phyloP scores from a whole-genome alignment of 1,140 invertebrate species.

The Ips typographus region DNA sequence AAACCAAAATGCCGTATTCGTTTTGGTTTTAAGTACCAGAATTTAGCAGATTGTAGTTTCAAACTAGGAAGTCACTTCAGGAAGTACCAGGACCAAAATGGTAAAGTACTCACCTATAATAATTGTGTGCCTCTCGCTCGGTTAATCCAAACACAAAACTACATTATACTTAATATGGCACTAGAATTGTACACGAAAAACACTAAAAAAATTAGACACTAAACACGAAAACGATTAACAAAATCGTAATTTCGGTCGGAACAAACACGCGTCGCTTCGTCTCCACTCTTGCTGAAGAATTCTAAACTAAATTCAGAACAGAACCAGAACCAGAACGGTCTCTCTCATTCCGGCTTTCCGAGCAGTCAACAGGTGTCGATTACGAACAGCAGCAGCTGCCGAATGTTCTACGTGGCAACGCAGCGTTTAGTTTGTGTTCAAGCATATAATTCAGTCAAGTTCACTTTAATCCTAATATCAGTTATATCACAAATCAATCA shows the following conservation, averaged over 20 bases:
- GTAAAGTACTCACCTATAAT: neutral
- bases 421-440: no score
- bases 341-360: conserved; percentile 26
- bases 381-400: neutral
- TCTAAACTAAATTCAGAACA: conserved; percentile 30
- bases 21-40: no score
- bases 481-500: no score
- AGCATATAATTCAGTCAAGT: no score
- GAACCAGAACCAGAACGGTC: neutral
- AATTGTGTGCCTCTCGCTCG: neutral
- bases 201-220: neutral
- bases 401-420: no score
- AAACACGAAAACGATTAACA: neutral
- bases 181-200: neutral
- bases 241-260: neutral
- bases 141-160: conserved; percentile 3
- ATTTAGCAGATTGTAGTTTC: no score
- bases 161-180: neutral
- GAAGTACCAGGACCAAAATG: neutral
- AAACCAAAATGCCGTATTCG: no score
- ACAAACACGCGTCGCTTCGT: conserved; percentile 13
- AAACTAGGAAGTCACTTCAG: neutral
- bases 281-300: conserved; percentile 24
- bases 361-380: conserved; percentile 30
- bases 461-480: no score